Percentiles rank a stretch among this genome's conserved stretches.
These are phyloP conservation scores for Gymnoscopelus braueri DNA, from an alignment of 2,797 vertebrate species.

Conservation along the genomic window DNA sequence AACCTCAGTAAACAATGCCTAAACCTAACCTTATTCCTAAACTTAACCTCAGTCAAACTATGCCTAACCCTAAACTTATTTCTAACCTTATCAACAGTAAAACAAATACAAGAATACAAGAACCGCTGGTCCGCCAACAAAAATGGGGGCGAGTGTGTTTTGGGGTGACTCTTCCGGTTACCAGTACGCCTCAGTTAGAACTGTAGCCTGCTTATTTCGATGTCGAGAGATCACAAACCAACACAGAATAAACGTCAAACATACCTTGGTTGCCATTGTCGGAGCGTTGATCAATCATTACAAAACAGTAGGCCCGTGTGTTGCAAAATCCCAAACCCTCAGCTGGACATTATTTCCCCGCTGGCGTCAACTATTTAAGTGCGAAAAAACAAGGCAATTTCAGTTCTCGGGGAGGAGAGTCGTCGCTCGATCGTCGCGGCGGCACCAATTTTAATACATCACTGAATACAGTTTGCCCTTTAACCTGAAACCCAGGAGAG, in stretches of 20 bases:
- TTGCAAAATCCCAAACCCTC: conserved; percentile 69
- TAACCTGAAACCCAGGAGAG: conserved; percentile 15
- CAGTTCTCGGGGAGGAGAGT: conserved; percentile 29
- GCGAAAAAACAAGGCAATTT: conserved; percentile 54
- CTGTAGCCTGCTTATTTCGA: too few species aligned
- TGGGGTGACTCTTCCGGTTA: too few species aligned
- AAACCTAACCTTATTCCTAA: too few species aligned
- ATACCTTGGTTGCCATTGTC: conserved; percentile 83
- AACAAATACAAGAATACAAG: too few species aligned
- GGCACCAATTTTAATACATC: conserved; percentile 45
- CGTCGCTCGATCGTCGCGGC: conserved; percentile 1
- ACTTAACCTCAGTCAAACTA: too few species aligned
- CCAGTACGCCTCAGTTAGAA: too few species aligned
- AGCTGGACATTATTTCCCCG: conserved; percentile 78
- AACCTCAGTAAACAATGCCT: too few species aligned
- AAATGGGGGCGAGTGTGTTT: too few species aligned
- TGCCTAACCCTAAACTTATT: too few species aligned
- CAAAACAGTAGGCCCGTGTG: conserved; percentile 64
- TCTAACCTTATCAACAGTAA: too few species aligned
- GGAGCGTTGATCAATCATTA: conserved; percentile 77
- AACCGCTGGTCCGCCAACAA: too few species aligned
- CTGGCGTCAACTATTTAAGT: conserved; percentile 25
- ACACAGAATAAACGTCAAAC: conserved; percentile 15
- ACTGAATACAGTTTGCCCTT: conserved; percentile 34
- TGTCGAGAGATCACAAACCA: background rate